Conservation (phyloP, 2,888 invertebrate species). For the Amblyjoppa proteus region DNA sequence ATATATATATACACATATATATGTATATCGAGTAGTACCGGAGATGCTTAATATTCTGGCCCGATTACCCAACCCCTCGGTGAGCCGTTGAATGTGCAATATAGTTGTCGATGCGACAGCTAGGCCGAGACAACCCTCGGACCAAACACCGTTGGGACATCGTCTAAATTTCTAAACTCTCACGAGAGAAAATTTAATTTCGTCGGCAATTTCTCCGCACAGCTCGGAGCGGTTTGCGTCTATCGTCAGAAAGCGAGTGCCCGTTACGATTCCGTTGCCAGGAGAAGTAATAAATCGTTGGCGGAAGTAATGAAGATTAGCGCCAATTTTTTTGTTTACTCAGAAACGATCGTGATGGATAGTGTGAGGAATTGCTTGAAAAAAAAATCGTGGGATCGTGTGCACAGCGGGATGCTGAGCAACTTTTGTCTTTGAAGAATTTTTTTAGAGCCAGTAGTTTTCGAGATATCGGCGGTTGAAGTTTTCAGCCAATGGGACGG, state of each 20-base stretch:
- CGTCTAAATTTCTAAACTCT: slow-evolving; percentile 28
- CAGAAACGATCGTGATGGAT: not conserved
- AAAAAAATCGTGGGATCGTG: not conserved
- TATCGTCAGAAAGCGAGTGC: not conserved
- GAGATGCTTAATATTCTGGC: slow-evolving; percentile 32
- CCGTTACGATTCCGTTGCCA: not conserved
- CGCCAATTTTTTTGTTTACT: not conserved
- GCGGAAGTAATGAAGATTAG: not conserved
- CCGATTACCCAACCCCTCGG: slow-evolving; percentile 31
- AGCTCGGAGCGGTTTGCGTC: not conserved
- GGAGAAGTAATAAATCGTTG: not conserved
- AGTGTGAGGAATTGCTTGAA: not conserved
- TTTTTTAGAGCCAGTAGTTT: not conserved
- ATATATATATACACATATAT: too few species aligned
- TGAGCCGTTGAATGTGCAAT: slow-evolving; percentile 16
- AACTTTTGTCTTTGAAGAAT: not conserved
- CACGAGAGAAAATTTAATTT: slow-evolving; percentile 24
- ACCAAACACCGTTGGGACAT: not conserved
- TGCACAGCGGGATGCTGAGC: not conserved
- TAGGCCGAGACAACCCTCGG: not conserved
- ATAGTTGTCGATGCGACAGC: slow-evolving; percentile 3
- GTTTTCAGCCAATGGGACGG: not conserved
- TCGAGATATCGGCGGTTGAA: not conserved
- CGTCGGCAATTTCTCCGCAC: slow-evolving; percentile 9
- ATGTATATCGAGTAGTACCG: not conserved